phyloP scores from a whole-genome alignment of 2,888 invertebrate genomes.

The Drosophila algonquin region DNA sequence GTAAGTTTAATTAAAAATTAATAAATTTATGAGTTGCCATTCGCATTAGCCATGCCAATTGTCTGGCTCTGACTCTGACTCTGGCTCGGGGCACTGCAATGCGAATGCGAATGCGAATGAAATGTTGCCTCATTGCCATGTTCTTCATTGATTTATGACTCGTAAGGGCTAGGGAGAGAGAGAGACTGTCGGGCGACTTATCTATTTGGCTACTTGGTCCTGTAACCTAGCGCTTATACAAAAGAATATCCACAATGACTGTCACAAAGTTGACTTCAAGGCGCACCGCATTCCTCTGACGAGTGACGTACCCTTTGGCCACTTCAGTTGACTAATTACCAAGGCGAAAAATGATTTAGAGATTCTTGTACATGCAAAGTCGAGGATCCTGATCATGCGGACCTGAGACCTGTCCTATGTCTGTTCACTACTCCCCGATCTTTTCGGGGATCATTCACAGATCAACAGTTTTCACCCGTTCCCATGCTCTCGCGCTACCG shows the following conservation, averaged over 20 bases:
- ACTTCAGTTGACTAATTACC: constrained; percentile 75
- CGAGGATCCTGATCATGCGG: not conserved
- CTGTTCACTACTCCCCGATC: constrained; percentile 19
- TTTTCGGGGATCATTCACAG: constrained; percentile 39
- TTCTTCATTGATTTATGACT: constrained; percentile 60
- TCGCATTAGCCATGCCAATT: constrained; percentile 79
- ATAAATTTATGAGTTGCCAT: constrained; percentile 78
- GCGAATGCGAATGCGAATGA: constrained; percentile 14
- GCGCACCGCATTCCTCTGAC: constrained; percentile 49
- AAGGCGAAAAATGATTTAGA: constrained; percentile 21
- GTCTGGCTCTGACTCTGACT: constrained; percentile 46
- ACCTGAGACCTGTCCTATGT: not conserved
- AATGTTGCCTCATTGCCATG: constrained; percentile 33
- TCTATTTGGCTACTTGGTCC: constrained; percentile 36
- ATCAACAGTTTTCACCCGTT: constrained; percentile 8
- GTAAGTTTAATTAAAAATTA: constrained; percentile 79
- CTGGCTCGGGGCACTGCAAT: constrained; percentile 45
- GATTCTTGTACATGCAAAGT: not conserved
- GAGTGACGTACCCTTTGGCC: constrained; percentile 65
- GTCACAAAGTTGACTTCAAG: constrained; percentile 48
- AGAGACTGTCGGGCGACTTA: constrained; percentile 72
- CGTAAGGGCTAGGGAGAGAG: constrained; percentile 41
- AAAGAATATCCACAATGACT: constrained; percentile 1
- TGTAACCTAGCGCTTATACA: not conserved
- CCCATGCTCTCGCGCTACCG: not conserved